Conservation (phyloP, 2,888 invertebrate genomes). For the Mythimna vitellina region DNA sequence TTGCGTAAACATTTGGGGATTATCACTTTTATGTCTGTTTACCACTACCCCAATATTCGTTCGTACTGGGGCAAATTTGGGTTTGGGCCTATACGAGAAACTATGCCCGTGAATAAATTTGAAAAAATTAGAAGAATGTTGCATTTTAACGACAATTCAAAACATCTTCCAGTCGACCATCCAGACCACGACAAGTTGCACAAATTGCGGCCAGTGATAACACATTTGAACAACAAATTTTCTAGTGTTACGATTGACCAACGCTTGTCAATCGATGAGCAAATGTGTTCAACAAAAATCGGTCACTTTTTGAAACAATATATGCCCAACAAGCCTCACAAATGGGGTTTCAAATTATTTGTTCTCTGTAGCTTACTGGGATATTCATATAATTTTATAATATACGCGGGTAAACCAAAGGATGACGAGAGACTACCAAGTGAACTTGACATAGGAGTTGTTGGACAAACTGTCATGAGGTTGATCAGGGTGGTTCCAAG, state of each 20-base stretch:
- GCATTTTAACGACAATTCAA: constrained; percentile 64
- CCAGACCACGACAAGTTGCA: constrained; percentile 29
- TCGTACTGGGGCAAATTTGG: constrained; percentile 62
- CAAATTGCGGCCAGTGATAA: constrained; percentile 1
- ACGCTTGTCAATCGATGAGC: constrained; percentile 23
- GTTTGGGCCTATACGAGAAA: constrained; percentile 54
- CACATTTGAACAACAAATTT: constrained; percentile 4
- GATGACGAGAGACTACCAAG: constrained; percentile 22
- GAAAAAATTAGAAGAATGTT: constrained; percentile 45
- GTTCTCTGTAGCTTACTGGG: too few relatives aligned
- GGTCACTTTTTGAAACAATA: constrained; percentile 68
- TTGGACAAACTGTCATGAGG: constrained; percentile 22
- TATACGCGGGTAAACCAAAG: too few relatives aligned
- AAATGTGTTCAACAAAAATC: constrained; percentile 68
- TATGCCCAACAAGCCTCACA: constrained; percentile 68
- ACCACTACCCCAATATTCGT: constrained; percentile 55
- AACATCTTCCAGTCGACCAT: constrained; percentile 49
- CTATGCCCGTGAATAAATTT: constrained; percentile 52
- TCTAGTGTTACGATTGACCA: constrained; percentile 15
- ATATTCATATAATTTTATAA: too few relatives aligned
- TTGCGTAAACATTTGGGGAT: constrained; percentile 12
- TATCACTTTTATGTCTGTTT: constrained; percentile 60
- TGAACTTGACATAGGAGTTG: constrained; percentile 34
- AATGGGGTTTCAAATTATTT: constrained; percentile 67
- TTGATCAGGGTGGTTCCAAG: constrained; percentile 28